Base-by-base conservation (phyloP, 2,888 invertebrate species). In the Leptinotarsa rubiginosa region DNA sequence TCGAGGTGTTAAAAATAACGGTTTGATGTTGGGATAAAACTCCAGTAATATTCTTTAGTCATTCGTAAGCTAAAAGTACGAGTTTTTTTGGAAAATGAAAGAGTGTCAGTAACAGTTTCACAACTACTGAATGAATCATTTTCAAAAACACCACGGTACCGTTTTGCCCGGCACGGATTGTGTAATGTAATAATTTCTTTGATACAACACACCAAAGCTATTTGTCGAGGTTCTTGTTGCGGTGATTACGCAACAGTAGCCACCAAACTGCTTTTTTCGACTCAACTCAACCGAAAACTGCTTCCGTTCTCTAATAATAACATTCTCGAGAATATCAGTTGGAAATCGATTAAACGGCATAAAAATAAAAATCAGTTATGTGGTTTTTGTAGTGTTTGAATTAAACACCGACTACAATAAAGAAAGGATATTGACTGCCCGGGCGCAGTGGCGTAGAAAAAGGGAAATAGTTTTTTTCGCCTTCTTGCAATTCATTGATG, bases 311-410 rank as follows among this genome's bases (percentile, higher is more conserved):
- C 76, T 78, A 78, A 76, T 78, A 78, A 78, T 77, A 78, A 75
- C 78, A 78, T 75, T 78, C 78, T 78, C 75, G 75, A 77, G 78
- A 78, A 77, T 77, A 77, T 73, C 75, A 75, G 78, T 78, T 78
- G 74, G 74, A 72, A 78, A 78, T 78, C 78, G 78, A 78, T 78
- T 78, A 77, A 78, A 75, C 70, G 78, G 71, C 75, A 74, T 77
- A 74, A 78, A 78, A 78, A 78, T 78, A 77, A 78, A 75, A 78
- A 75, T 77, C 78, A 73, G 77, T 75, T 75, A 74, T 73, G 75
- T 75, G 70, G 75, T 78, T 75, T 77, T 78, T 78, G 73, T 76
- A 50, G 69, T 76, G 67, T 76, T 76, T 73, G 78, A 76, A 75
- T 78, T 73, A 71, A 75, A 78, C 76, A 76, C 73, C 64, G 75